Percentiles rank a stretch among this genome's conserved stretches.
Conservation (phyloP, 2,113 vertebrate genomes). For the Nothocercus julius region DNA sequence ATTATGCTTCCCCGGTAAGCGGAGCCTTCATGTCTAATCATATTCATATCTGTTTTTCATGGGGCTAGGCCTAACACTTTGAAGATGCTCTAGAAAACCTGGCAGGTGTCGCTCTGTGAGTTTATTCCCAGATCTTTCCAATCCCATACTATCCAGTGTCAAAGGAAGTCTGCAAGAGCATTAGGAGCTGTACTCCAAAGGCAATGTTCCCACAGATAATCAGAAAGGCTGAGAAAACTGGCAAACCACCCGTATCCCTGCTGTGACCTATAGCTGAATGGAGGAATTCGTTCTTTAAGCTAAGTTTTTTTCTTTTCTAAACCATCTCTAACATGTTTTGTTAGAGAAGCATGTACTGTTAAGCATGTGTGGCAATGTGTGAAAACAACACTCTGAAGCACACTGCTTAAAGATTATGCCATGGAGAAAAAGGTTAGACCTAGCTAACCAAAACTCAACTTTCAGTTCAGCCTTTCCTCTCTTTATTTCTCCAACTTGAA, state of each 20-base stretch:
- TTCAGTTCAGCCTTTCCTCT: background rate
- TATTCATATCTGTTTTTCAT: background rate
- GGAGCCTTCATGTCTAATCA: background rate
- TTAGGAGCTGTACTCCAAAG: background rate
- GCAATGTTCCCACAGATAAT: background rate
- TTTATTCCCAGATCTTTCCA: background rate
- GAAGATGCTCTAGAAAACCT: background rate
- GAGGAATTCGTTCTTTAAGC: background rate
- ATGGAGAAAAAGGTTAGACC: background rate
- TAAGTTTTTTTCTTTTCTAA: background rate
- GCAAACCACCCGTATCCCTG: background rate
- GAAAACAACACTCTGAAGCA: background rate
- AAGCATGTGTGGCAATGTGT: background rate
- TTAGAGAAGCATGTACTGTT: no score
- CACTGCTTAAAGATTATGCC: background rate
- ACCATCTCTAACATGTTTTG: background rate
- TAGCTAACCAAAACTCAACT: background rate
- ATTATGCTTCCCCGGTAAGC: constrained; percentile 82
- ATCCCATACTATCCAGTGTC: background rate
- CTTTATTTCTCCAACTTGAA: background rate
- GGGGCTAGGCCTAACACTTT: background rate
- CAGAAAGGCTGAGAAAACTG: background rate
- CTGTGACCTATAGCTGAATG: background rate
- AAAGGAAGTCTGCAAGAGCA: background rate
- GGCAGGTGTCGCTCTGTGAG: background rate